Evolutionary conservation across 2,797 vertebrate species (phyloP).

Genomic region (Heteromormyrus szaboi): DNA sequence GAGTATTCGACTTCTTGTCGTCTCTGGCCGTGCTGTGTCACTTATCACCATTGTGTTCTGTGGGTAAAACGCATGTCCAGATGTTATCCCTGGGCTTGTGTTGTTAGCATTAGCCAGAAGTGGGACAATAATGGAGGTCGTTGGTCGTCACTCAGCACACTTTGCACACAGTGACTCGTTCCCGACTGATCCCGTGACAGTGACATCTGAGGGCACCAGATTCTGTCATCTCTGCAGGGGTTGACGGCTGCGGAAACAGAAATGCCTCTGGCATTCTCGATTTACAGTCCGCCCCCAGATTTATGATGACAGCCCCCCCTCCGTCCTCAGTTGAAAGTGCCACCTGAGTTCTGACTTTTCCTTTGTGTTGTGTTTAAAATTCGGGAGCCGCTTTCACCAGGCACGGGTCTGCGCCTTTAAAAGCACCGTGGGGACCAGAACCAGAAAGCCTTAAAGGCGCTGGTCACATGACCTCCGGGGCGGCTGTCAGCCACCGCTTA

Average conservation of each 20-base stretch:
- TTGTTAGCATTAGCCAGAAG: background rate
- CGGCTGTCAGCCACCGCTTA: background rate
- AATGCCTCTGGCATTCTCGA: background rate
- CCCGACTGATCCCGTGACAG: background rate
- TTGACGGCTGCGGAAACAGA: background rate
- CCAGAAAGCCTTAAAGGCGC: background rate
- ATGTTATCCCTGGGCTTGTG: background rate
- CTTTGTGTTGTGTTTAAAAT: background rate
- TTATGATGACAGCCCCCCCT: background rate
- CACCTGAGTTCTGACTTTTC: background rate
- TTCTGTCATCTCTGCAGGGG: background rate
- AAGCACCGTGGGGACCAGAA: background rate
- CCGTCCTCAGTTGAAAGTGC: background rate
- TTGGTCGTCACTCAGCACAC: background rate
- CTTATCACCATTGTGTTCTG: background rate
- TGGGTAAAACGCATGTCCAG: background rate
- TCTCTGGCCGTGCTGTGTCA: background rate
- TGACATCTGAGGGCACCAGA: background rate
- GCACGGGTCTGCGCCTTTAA: background rate
- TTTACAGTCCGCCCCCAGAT: background rate
- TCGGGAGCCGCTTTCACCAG: background rate
- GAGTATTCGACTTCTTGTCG: background rate
- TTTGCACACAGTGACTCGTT: background rate
- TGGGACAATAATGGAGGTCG: background rate
- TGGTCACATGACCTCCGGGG: background rate